These are phyloP conservation scores for Ricordea florida DNA, from an alignment of 92 coral and sea anemone species.

Conservation along the genomic window DNA sequence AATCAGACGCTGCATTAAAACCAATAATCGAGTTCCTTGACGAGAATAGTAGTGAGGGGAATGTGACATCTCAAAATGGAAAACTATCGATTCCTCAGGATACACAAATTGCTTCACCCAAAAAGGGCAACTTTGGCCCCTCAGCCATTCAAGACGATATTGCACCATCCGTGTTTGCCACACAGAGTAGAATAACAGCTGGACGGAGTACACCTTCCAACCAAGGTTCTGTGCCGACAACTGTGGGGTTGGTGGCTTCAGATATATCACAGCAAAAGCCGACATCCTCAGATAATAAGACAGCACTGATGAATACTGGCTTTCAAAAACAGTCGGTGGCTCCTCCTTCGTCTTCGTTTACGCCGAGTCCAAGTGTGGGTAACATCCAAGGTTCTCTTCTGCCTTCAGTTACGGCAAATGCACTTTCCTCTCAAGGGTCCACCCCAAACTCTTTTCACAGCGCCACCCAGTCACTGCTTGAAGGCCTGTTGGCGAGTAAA, in stretches of 20 bases:
- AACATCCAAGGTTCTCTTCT: no score
- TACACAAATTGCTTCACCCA: not conserved
- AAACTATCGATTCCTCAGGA: slow-evolving; percentile 29
- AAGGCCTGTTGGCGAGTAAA: slow-evolving; percentile 2
- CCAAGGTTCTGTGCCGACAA: not conserved
- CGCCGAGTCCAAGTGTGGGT: no score
- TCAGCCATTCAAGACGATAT: not conserved
- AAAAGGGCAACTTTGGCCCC: not conserved
- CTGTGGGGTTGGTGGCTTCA: not conserved
- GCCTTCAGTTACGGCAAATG: no score
- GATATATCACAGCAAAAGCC: not conserved
- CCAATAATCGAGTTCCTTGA: slow-evolving; percentile 35
- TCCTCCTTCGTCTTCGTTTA: no score
- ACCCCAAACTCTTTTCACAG: not conserved
- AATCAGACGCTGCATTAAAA: slow-evolving; percentile 5
- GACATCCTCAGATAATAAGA: not conserved
- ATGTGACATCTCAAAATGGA: not conserved
- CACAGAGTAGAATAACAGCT: not conserved
- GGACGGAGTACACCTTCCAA: no score
- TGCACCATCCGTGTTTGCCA: not conserved
- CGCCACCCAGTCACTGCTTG: not conserved
- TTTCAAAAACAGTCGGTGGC: no score
- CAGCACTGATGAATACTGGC: no score
- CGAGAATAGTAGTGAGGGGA: not conserved
- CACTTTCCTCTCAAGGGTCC: not conserved